phyloP scores from a whole-genome alignment of 2,888 invertebrate species.

The Zygaena filipendulae region DNA sequence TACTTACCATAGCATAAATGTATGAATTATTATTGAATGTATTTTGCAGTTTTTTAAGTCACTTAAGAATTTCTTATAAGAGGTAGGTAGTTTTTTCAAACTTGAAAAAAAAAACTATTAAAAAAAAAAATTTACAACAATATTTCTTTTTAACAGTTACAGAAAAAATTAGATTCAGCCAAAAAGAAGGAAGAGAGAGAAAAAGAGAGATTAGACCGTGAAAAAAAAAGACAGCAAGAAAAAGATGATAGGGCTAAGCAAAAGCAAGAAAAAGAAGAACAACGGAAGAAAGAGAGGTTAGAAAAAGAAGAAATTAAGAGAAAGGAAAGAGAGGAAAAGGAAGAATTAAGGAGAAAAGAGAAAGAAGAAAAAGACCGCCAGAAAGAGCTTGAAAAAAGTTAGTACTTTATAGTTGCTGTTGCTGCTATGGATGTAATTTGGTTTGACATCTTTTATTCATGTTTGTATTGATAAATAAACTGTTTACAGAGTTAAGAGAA shows the following conservation, averaged over 20 bases:
- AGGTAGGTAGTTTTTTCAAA: no score
- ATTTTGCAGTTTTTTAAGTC: no score
- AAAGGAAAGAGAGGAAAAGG: conserved; percentile 61
- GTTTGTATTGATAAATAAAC: no score
- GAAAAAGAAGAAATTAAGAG: conserved; percentile 54
- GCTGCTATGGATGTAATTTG: no score
- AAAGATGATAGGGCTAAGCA: conserved; percentile 57
- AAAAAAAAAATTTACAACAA: no score
- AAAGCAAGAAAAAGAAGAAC: conserved; percentile 51
- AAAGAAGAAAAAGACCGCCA: conserved; percentile 64
- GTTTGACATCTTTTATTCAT: background rate
- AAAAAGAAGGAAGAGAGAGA: conserved; percentile 68
- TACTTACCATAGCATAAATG: no score
- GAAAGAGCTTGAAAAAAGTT: conserved; percentile 67
- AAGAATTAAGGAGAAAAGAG: conserved; percentile 59
- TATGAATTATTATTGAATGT: no score
- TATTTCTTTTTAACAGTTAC: no score
- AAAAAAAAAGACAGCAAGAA: conserved; percentile 49
- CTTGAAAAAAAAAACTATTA: no score
- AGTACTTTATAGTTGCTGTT: conserved; percentile 15
- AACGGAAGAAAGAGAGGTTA: conserved; percentile 43
- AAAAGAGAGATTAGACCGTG: conserved; percentile 53
- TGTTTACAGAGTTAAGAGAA: conserved; percentile 50
- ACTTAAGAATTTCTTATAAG: no score
- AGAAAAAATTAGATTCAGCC: conserved; percentile 66